Percentiles rank a stretch among this genome's conserved stretches.
These are phyloP conservation scores for Saccostrea cuccullata DNA, from an alignment of 1,140 invertebrate species.

Conservation along the genomic window DNA sequence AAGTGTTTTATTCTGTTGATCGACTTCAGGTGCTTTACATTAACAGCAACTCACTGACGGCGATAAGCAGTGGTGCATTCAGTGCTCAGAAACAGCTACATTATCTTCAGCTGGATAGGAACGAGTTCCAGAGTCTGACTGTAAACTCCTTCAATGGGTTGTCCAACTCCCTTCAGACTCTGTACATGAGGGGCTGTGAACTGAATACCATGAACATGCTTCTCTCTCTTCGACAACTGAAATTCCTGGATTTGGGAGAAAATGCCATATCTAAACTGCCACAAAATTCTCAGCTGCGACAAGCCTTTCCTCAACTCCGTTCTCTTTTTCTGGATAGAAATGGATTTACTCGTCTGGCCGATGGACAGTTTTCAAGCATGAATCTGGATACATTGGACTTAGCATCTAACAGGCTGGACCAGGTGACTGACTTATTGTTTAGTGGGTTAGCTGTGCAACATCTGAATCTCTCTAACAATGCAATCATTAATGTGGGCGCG, in stretches of 20 bases:
- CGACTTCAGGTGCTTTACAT: slow-evolving; percentile 60
- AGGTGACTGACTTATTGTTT: slow-evolving; percentile 59
- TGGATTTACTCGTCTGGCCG: slow-evolving; percentile 51
- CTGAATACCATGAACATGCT: slow-evolving; percentile 59
- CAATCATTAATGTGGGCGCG: slow-evolving; percentile 53
- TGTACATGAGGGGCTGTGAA: slow-evolving; percentile 61
- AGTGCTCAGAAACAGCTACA: slow-evolving; percentile 51
- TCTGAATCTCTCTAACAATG: slow-evolving; percentile 67
- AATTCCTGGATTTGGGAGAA: slow-evolving; percentile 60
- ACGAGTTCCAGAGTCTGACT: slow-evolving; percentile 59
- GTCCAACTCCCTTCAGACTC: slow-evolving; percentile 45
- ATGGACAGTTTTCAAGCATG: slow-evolving; percentile 62
- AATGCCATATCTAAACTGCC: slow-evolving; percentile 60
- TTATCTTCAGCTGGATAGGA: slow-evolving; percentile 62
- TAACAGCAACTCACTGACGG: slow-evolving; percentile 56
- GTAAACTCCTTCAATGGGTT: slow-evolving; percentile 60
- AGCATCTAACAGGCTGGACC: slow-evolving; percentile 61
- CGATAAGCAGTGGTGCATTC: slow-evolving; percentile 56
- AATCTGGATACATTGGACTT: slow-evolving; percentile 60
- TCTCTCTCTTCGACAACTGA: slow-evolving; percentile 51
- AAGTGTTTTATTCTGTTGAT: slow-evolving; percentile 53
- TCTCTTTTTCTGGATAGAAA: slow-evolving; percentile 63
- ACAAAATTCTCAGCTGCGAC: slow-evolving; percentile 34
- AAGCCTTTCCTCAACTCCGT: slow-evolving; percentile 51
- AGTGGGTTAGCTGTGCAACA: slow-evolving; percentile 47